phyloP scores from a whole-genome alignment of 2,113 vertebrate species.

The Mugil cephalus region DNA sequence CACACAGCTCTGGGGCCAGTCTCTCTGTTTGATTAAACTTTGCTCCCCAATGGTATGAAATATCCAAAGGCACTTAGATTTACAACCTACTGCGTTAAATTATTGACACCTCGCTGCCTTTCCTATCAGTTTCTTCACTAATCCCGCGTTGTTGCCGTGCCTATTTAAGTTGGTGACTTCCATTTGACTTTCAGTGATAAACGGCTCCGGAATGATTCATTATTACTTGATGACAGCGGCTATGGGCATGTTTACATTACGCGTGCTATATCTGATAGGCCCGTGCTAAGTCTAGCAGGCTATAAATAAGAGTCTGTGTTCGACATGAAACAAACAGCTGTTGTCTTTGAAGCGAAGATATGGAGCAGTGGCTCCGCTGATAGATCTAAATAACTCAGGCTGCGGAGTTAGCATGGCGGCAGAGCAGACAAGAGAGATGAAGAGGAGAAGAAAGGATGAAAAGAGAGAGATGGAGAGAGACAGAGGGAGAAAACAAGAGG shows the following conservation, averaged over 20 bases:
- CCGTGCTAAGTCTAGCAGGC: conserved; percentile 21
- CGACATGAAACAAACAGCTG: conserved; percentile 69
- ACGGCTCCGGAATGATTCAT: conserved; percentile 22
- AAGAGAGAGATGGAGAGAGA: neutral
- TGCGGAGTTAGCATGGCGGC: conserved; percentile 19
- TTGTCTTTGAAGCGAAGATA: conserved; percentile 62
- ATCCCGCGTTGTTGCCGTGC: conserved; percentile 46
- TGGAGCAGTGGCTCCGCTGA: conserved; percentile 23
- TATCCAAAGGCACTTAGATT: conserved; percentile 75
- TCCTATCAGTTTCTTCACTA: conserved; percentile 49
- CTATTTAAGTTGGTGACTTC: conserved; percentile 52
- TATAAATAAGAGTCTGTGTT: conserved; percentile 60
- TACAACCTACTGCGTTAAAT: conserved; percentile 70
- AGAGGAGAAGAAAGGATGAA: conserved; percentile 15
- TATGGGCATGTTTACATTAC: conserved; percentile 46
- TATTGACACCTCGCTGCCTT: conserved; percentile 67
- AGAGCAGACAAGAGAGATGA: neutral
- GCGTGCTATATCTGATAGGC: conserved; percentile 26
- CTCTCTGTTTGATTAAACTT: conserved; percentile 81
- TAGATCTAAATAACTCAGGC: conserved; percentile 32
- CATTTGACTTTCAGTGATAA: conserved; percentile 58
- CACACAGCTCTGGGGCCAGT: conserved; percentile 68
- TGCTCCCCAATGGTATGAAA: conserved; percentile 72
- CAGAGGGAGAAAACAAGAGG: conserved; percentile 2
- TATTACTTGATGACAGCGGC: neutral